Percentiles rank a stretch among this genome's conserved stretches.
Evolutionary conservation across 2,888 invertebrate species (phyloP).

Genomic region (Caenorhabditis angaria): DNA sequence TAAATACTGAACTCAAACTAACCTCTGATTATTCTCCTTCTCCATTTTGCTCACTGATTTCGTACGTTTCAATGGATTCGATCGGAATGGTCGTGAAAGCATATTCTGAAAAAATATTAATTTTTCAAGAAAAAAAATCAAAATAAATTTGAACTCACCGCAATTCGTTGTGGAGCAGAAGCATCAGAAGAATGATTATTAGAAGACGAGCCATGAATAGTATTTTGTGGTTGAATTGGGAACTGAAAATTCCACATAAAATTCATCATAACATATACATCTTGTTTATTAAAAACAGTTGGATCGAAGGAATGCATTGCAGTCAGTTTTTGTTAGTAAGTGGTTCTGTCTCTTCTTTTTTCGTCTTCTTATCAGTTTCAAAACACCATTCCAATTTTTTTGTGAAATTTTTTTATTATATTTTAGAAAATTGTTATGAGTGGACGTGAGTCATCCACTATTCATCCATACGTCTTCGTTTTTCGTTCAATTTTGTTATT

Average conservation of each 20-base stretch:
- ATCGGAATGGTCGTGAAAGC: constrained; percentile 67
- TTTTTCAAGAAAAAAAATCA: not conserved
- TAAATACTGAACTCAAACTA: too few relatives aligned
- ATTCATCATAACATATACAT: constrained; percentile 22
- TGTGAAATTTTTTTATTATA: not conserved
- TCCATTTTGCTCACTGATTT: constrained; percentile 72
- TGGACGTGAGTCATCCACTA: not conserved
- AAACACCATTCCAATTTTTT: not conserved
- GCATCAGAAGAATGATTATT: constrained; percentile 29
- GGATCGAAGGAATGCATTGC: constrained; percentile 25
- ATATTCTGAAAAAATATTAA: constrained; percentile 60
- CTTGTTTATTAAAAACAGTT: constrained; percentile 30
- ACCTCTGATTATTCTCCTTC: constrained; percentile 49
- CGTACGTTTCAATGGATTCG: constrained; percentile 71
- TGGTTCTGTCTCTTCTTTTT: not conserved
- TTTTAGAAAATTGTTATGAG: not conserved
- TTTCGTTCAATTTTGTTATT: not conserved
- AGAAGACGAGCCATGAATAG: too few relatives aligned
- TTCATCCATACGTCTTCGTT: not conserved
- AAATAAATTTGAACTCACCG: constrained; percentile 22
- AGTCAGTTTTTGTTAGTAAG: too few relatives aligned
- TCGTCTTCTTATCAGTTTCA: not conserved
- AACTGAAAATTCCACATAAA: constrained; percentile 44
- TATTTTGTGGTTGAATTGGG: constrained; percentile 29
- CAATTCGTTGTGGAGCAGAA: constrained; percentile 31